A percentile compares a stretch with the other conserved stretches of the same genome.
phyloP scores from a whole-genome alignment of 2,888 invertebrate species.

The Gari tellinella region DNA sequence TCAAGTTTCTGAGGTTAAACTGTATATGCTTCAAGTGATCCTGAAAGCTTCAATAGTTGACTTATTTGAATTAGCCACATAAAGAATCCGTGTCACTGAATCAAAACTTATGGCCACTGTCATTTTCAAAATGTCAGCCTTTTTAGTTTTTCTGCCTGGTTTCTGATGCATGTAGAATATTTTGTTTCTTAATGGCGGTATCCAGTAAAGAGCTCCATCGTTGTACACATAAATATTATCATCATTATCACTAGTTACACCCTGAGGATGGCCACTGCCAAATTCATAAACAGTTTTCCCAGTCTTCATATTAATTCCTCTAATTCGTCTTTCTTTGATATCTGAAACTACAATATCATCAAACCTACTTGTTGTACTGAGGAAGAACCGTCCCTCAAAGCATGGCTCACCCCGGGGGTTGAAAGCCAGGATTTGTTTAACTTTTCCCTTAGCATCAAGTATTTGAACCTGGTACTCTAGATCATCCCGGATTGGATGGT shows the following conservation, averaged over 20 bases:
- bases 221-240: slow-evolving; percentile 55
- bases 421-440: slow-evolving; percentile 29
- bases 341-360: slow-evolving; percentile 45
- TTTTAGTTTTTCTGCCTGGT: slow-evolving; percentile 17
- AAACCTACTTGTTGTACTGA: slow-evolving; percentile 48
- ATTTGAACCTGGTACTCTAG: slow-evolving; percentile 46
- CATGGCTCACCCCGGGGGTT: slow-evolving; percentile 45
- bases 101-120: slow-evolving; percentile 34
- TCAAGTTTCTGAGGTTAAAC: too few relatives aligned
- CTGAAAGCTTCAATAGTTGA: slow-evolving; percentile 38
- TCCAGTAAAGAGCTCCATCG: slow-evolving; percentile 50
- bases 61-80: slow-evolving; percentile 28
- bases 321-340: slow-evolving; percentile 20
- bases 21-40: slow-evolving; percentile 6
- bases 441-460: slow-evolving; percentile 37
- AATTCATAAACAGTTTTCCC: slow-evolving; percentile 51
- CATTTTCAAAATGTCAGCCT: slow-evolving; percentile 14
- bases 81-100: slow-evolving; percentile 20
- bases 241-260: slow-evolving; percentile 33
- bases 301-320: slow-evolving; percentile 41
- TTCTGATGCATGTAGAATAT: slow-evolving; percentile 47
- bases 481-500: slow-evolving; percentile 31
- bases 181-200: slow-evolving; percentile 38
- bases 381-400: slow-evolving; percentile 38
- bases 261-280: slow-evolving; percentile 50